Evolutionary conservation across 2,113 vertebrate genomes (phyloP).

Genomic region (Anthoscopus minutus): DNA sequence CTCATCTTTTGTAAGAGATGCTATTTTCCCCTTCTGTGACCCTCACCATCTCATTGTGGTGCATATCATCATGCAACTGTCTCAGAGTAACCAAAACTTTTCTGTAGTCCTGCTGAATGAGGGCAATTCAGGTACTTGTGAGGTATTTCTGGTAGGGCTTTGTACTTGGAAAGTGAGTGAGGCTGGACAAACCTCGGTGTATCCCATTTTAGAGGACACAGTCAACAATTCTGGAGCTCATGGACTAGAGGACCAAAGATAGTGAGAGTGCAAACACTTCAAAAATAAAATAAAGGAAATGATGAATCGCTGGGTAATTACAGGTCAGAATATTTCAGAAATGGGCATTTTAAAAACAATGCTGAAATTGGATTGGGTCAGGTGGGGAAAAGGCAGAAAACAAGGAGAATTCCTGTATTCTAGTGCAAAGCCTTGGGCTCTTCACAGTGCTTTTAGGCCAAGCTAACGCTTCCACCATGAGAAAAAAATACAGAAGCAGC

Average conservation of each 20-base stretch:
- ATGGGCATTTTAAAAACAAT: neutral
- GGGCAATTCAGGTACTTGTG: neutral
- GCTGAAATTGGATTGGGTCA: neutral
- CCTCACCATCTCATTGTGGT: neutral
- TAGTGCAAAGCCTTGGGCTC: neutral
- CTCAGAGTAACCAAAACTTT: neutral
- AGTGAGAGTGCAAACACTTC: neutral
- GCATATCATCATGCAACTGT: neutral
- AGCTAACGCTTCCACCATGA: neutral
- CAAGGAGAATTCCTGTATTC: neutral
- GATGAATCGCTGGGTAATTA: neutral
- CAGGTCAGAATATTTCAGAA: neutral
- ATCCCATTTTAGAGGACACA: neutral
- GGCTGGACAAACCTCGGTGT: neutral
- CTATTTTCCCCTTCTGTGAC: neutral
- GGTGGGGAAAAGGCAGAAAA: neutral
- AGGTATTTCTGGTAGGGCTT: neutral
- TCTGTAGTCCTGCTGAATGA: neutral
- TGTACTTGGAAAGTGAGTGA: neutral
- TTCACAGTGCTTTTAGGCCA: neutral
- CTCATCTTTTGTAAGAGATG: neutral
- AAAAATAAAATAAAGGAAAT: neutral
- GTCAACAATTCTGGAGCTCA: neutral
- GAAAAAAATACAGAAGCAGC: neutral
- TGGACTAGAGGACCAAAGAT: neutral